Evolutionary conservation across 2,113 vertebrate species (phyloP).

Genomic region (Barnardius zonarius): DNA sequence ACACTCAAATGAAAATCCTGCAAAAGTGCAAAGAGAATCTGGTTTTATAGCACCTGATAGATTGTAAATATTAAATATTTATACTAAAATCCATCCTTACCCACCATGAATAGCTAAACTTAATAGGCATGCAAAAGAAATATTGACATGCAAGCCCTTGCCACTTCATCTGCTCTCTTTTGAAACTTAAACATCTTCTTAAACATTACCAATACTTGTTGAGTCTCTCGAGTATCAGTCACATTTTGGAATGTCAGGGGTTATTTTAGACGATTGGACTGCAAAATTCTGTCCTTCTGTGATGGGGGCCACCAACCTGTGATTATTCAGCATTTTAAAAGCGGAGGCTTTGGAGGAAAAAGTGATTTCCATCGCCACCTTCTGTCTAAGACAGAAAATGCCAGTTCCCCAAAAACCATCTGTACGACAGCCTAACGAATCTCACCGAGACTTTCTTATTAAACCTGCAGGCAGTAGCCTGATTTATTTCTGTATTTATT

Average conservation of each 20-base stretch:
- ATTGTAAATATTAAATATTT: not conserved
- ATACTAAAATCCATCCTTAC: not conserved
- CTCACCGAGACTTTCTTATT: not conserved
- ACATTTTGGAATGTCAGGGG: not conserved
- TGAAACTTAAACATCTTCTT: not conserved
- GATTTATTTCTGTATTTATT: not conserved
- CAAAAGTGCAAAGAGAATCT: not conserved
- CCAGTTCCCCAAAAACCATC: not conserved
- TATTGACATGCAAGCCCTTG: not conserved
- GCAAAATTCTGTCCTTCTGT: not conserved
- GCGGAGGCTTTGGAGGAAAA: not conserved
- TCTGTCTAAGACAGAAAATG: not conserved
- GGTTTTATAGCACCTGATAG: not conserved
- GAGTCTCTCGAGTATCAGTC: not conserved
- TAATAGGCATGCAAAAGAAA: not conserved
- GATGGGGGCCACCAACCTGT: not conserved
- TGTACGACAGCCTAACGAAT: not conserved
- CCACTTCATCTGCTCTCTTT: not conserved
- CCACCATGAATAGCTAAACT: not conserved
- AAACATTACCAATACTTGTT: not conserved
- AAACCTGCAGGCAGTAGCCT: not conserved
- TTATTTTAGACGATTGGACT: not conserved
- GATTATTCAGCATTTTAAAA: not conserved
- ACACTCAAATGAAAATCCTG: not conserved
- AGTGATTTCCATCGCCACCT: slow-evolving; percentile 18